Evolutionary conservation across 2,888 invertebrate genomes (phyloP), one percentile per base, ranked within the genome.

Genomic region (Acanthosoma haemorrhoidale): DNA sequence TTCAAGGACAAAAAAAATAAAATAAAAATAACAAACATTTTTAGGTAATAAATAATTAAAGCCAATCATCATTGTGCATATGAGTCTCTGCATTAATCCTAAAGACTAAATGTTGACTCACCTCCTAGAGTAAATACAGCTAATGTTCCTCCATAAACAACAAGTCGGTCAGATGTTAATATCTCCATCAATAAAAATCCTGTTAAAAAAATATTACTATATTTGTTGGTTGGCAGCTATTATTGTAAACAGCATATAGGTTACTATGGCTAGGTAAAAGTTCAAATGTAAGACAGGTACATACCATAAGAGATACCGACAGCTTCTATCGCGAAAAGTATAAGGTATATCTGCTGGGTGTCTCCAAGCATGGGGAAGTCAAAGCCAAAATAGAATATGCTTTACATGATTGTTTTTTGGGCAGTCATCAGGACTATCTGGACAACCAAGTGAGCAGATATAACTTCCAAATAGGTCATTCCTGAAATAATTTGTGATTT

Each of bases 271-370:
- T n/a, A n/a, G n/a, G n/a, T n/a, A n/a, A n/a, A n/a, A n/a, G n/a
- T n/a, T n/a, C n/a, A n/a, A n/a, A n/a, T n/a, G n/a, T n/a, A n/a
- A n/a, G 29, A n/a, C n/a, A 25, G 13, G 11, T 18, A 31, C 39
- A 71, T 71, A 77, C 77, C 77, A 51, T 75, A 76, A 29, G 76
- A 73, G 70, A 77, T 75, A 32, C 77, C 77, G 31, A 74, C 74
- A n/a, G 75, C 68, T 29, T 77, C 77, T 1, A 76, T 75, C 13
- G 75, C 64, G 58, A 75, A 74, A 8, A 76, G 70, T 9, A 77
- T 70, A 1, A 71, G 21, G 11, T 76, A 51, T 18, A 76, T 68
- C 66, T 76, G 75, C 6, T 69, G 60, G 11, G 75, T 21, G 69
- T 74, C 75, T 3, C 77, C 77, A 6, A 72, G 64, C 32, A 76